Evolutionary conservation across 2,888 invertebrate genomes (phyloP), one percentile per base, ranked within the genome.

Genomic region (Pediacus dermestoides): DNA sequence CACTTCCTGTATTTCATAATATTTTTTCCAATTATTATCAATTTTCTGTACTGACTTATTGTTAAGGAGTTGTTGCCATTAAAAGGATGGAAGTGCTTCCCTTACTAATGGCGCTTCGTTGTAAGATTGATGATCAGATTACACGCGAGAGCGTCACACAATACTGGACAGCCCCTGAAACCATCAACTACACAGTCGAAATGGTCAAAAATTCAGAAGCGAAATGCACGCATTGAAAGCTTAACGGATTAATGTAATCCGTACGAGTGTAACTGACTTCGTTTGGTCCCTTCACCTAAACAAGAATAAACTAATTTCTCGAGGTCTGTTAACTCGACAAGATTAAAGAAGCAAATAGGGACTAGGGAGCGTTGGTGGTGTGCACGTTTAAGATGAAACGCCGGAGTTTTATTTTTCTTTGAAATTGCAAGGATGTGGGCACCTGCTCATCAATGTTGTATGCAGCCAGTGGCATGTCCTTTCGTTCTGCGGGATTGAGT

Each of bases 381-480:
- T n/a, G 43, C 45, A 42, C 42, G 45, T 34, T 31, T 21, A 10
- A 31, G 27, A 16, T 30, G 39, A 35, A 30, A 27, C 23, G n/a
- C n/a, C n/a, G 21, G 26, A 42, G 46, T 55, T 56, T 57, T 58
- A 55, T 58, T 58, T 58, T 55, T 56, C 52, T 55, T 55, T 46
- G 44, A 31, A 34, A 52, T 31, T 30, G 39, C 28, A 7, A 28
- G 48, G 44, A 46, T 45, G 47, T 37, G 44, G 50, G 41, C 45
- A 53, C 53, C 50, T 48, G 53, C 60, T 64, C 64, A 63, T 64
- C 62, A 64, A 63, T 62, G 61, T 62, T 63, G 57, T 52, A 60
- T 50, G 54, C 51, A 48, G 48, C 37, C 48, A 42, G 37, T 16
- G 11, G 41, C 30, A 38, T 33, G 25, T 12, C 18, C 21, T 34